Percentiles rank a stretch among this genome's conserved stretches.
Evolutionary conservation across 2,888 invertebrate species (phyloP).

Genomic region (Brachylomia viminalis): DNA sequence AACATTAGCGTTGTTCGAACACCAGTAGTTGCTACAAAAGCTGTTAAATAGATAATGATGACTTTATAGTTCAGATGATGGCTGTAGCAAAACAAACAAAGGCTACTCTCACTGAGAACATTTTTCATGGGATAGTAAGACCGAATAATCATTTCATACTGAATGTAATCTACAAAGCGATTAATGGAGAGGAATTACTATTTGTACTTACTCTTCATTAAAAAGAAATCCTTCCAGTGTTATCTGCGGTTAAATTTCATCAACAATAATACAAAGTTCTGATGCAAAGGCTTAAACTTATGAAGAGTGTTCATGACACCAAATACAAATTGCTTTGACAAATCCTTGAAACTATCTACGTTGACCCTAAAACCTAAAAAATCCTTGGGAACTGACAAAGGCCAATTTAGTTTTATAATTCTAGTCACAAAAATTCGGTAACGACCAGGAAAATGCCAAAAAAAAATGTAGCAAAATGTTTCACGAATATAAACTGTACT

Average conservation of each 20-base stretch:
- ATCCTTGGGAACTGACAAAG: slow-evolving; percentile 40
- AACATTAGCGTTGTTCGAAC: slow-evolving; percentile 35
- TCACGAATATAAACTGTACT: slow-evolving; percentile 18
- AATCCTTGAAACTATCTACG: slow-evolving; percentile 13
- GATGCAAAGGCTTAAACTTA: neutral
- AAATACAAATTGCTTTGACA: slow-evolving; percentile 19
- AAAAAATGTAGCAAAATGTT: slow-evolving; percentile 17
- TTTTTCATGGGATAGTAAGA: neutral
- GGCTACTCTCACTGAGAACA: neutral
- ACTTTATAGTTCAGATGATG: slow-evolving; percentile 21
- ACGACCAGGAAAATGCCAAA: slow-evolving; percentile 59
- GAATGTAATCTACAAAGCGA: neutral
- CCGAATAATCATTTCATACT: neutral
- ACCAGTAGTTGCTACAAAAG: slow-evolving; percentile 30
- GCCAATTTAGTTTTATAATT: slow-evolving; percentile 39
- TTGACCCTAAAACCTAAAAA: slow-evolving; percentile 10
- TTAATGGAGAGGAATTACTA: neutral
- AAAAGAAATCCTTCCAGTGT: neutral
- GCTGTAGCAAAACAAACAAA: slow-evolving; percentile 22
- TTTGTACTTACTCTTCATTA: neutral
- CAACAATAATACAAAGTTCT: neutral
- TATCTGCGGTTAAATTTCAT: neutral
- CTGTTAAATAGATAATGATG: slow-evolving; percentile 25
- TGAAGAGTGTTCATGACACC: slow-evolving; percentile 16
- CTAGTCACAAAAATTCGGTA: slow-evolving; percentile 51